Base-by-base conservation (phyloP, 2,888 invertebrate genomes). In the Cataglyphis albicans region DNA sequence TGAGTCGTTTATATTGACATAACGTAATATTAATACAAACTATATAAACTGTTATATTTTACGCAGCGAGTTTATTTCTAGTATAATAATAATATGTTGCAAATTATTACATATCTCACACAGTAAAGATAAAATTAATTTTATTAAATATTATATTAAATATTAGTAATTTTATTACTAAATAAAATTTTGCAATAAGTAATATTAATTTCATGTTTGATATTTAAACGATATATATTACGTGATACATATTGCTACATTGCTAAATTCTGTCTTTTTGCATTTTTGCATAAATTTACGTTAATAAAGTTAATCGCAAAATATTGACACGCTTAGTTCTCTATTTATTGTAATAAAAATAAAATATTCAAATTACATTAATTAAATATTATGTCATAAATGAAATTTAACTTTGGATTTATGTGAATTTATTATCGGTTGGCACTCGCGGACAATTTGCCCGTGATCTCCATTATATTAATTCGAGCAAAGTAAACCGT, bases 121-220 rank as follows among this genome's bases (percentile, higher is more conserved):
- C 15, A 15, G 10, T 41, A 12, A 12, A 41, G 12, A 68, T 32
- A n/a, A 12, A 48, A 48, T 32, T 6, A 35, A 12, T 52, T 72
- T 38, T 2, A 55, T 25, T 72, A 25, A 25, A 25, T 25, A 25
- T 25, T 25, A 25, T 25, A 25, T 25, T 25, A 25, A 25, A n/a
- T 38, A 57, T 57, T 21, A 35, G 9, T 38, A 72, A 57, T 55
- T 32, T 32, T 35, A 7, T 15, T 18, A 55, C 7, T 55, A 3
- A 21, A 59, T 41, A n/a, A 59, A 41, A 44, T 44, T 44, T 44
- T 41, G 15, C 57, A 29, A 59, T 29, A 59, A 59, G 15, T 29
- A 41, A 73, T 32, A 32, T 12, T 61, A 15, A 73, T 29, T 59
- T 59, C n/a, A 70, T 35, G 9, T 55, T 55, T 21, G n/a, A 70